A percentile compares a stretch with the other conserved stretches of the same genome.
phyloP scores from a whole-genome alignment of 2,797 vertebrate species.

The Anabacerthia variegaticeps region DNA sequence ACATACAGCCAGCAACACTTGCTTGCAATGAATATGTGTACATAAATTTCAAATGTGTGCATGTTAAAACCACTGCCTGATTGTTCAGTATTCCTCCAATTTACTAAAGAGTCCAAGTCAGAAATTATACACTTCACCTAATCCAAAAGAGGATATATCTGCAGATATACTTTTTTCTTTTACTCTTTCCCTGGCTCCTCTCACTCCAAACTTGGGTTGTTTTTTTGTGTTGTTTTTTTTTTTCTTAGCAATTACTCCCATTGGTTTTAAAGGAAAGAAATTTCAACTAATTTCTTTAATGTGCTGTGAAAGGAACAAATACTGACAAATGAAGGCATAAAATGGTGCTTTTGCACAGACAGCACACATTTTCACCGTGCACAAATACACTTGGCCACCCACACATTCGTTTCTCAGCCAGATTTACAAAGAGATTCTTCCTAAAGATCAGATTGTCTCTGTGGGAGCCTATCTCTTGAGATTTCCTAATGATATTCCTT shows the following conservation, averaged over 20 bases:
- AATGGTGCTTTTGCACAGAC: background rate
- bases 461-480: conserved; percentile 20
- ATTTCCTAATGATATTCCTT: conserved; percentile 24
- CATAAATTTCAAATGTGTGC: background rate
- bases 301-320: background rate
- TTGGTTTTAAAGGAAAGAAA: background rate
- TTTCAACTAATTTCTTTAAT: background rate
- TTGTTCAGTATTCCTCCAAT: background rate
- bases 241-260: background rate
- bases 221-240: too few species aligned
- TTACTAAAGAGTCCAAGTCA: background rate
- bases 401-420: conserved; percentile 26
- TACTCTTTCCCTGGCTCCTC: background rate
- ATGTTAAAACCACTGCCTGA: background rate
- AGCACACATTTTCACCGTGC: background rate
- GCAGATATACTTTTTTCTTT: background rate
- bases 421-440: conserved; percentile 3
- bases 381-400: conserved; percentile 32
- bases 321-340: background rate
- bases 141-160: background rate
- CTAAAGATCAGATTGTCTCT: conserved; percentile 35
- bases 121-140: background rate
- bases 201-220: background rate
- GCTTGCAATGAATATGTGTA: background rate
- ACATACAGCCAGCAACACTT: background rate